Evolutionary conservation across 1,140 invertebrate species (phyloP).

Genomic region (Meloidogyne hapla): DNA sequence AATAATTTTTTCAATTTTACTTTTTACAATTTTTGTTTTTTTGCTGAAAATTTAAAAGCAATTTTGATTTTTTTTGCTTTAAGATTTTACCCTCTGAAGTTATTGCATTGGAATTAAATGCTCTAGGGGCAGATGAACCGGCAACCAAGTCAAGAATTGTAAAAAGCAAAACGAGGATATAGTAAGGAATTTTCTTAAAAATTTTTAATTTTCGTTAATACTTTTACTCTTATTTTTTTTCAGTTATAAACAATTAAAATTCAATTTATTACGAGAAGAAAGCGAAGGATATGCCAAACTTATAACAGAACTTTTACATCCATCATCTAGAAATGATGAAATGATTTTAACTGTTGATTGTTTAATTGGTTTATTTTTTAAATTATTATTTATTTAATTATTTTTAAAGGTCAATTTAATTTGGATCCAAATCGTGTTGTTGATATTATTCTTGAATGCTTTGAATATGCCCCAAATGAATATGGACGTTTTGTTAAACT

Average conservation of each 20-base stretch:
- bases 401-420: constrained; percentile 85
- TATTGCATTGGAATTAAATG: constrained; percentile 43
- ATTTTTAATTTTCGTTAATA: constrained; percentile 25
- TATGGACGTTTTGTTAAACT: constrained; percentile 76
- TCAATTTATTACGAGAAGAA: constrained; percentile 96
- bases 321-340: constrained; percentile 64
- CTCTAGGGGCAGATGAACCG: constrained; percentile 42
- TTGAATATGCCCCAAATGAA: constrained; percentile 78
- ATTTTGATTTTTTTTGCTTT: constrained; percentile 22
- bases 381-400: constrained; percentile 16
- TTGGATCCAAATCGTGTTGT: constrained; percentile 95
- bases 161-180: constrained; percentile 46
- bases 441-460: constrained; percentile 92
- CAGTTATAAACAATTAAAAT: constrained; percentile 98
- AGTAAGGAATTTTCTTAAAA: constrained; percentile 28
- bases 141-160: constrained; percentile 44
- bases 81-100: constrained; percentile 52
- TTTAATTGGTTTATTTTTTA: constrained; percentile 75
- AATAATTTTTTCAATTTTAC: neutral
- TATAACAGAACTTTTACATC: constrained; percentile 85
- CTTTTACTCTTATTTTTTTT: constrained; percentile 33
- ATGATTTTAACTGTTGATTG: constrained; percentile 83
- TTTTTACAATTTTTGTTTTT: neutral
- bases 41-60: no score
- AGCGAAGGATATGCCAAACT: constrained; percentile 98